Conservation (phyloP, 2,113 vertebrate species). For the Camelus dromedarius region DNA sequence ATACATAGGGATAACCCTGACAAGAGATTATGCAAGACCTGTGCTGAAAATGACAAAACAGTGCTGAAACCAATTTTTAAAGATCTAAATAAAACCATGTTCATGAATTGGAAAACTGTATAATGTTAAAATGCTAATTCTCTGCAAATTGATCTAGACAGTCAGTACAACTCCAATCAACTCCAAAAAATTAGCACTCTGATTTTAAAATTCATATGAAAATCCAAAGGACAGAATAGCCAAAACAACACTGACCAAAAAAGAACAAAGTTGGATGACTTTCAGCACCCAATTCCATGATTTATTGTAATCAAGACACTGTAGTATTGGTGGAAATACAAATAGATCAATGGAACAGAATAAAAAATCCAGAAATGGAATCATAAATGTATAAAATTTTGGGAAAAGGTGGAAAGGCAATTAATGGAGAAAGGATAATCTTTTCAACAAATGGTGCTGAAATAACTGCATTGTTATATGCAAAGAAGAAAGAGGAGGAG, state of each 20-base stretch:
- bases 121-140: constrained; percentile 51
- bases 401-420: neutral
- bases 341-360: neutral
- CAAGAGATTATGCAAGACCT: neutral
- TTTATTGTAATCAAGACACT: neutral
- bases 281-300: neutral
- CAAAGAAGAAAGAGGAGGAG: neutral
- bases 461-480: neutral
- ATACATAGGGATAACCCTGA: neutral
- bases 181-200: constrained; percentile 47
- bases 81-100: constrained; percentile 53
- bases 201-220: constrained; percentile 41
- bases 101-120: constrained; percentile 31
- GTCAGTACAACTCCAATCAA: constrained; percentile 15
- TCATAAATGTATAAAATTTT: constrained; percentile 5
- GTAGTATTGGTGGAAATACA: neutral
- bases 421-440: neutral
- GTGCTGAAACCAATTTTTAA: constrained; percentile 37
- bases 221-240: neutral
- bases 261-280: neutral
- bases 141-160: constrained; percentile 57
- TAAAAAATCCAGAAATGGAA: neutral
- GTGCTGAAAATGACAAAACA: constrained; percentile 38
- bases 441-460: neutral
- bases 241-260: constrained; percentile 2